A percentile compares a stretch with the other conserved stretches of the same genome.
Evolutionary conservation across 2,113 vertebrate genomes (phyloP).

Genomic region (Gulo gulo): DNA sequence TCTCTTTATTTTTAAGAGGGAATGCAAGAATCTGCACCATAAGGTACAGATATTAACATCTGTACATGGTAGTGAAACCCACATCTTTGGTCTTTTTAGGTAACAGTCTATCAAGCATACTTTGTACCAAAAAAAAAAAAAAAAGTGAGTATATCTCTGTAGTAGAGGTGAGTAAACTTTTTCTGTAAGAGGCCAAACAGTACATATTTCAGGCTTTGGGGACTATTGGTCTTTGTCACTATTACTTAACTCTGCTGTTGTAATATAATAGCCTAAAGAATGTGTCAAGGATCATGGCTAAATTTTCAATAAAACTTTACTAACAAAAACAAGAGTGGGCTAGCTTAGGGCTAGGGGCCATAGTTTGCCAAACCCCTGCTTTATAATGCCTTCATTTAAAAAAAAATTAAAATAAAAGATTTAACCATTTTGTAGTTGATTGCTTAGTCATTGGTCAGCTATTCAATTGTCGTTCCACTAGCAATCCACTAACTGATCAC

Average conservation of each 20-base stretch:
- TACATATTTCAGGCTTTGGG: not conserved
- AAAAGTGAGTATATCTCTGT: not conserved
- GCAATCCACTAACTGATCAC: not conserved
- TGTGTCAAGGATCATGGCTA: not conserved
- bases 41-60: not conserved
- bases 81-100: not conserved
- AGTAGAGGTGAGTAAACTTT: not conserved
- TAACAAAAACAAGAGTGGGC: not conserved
- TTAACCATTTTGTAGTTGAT: not conserved
- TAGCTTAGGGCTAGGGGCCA: not conserved
- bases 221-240: not conserved
- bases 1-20: not conserved
- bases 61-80: not conserved
- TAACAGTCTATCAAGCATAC: not conserved
- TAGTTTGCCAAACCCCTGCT: not conserved
- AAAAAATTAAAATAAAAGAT: not conserved
- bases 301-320: not conserved
- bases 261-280: not conserved
- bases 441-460: constrained; percentile 20
- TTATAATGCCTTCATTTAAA: not conserved
- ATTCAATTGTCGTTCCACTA: not conserved
- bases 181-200: not conserved
- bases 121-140: not conserved
- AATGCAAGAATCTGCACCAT: not conserved
- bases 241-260: not conserved